Evolutionary conservation across 2,888 invertebrate species (phyloP), one percentile per base, ranked within the genome.

Genomic region (Drosophila putrida): DNA sequence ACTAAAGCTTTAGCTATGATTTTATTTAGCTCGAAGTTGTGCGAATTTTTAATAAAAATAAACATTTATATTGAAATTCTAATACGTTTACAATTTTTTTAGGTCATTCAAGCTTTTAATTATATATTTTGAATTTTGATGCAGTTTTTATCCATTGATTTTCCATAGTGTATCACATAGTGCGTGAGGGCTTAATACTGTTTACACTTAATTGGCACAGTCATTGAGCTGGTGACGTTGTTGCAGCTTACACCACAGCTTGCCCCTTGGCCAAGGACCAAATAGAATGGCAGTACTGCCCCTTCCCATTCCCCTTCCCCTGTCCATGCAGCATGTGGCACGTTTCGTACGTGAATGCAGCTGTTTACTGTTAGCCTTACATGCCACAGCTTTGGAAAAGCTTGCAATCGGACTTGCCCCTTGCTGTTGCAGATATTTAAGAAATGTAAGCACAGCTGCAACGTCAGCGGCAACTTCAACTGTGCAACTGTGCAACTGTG

Each of bases 191-290:
- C 49, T 41, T 66, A 68, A 50, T 58, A 59, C 61, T 78, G 82
- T 81, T 69, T 71, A 74, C 82, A 81, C 74, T 81, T 74, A 81
- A 78, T 75, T 69, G 66, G 63, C 65, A 53, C 53, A 62, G 61
- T 61, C 70, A 66, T 61, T 71, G 66, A 54, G 70, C 66, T 57
- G 61, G 50, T 58, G 44, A 51, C 39, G 57, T 68, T 60, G 58
- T 39, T 54, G 46, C 66, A 36, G 36, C 39, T 65, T 31, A 13
- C 53, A 43, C 43, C 43, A 11, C 27, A 35, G 44, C 35, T 62
- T 53, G 59, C 33, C 58, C 47, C 51, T 61, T 57, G 61, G 54
- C 54, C 66, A 62, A 39, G 50, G 66, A 36, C 61, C 70, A 70
- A 70, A 68, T 51, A 68, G 53, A 62, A 61, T 44, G 49, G 27